Evolutionary conservation across 2,797 vertebrate species (phyloP), one percentile per base, ranked within the genome.

Genomic region (Chelon labrosus): DNA sequence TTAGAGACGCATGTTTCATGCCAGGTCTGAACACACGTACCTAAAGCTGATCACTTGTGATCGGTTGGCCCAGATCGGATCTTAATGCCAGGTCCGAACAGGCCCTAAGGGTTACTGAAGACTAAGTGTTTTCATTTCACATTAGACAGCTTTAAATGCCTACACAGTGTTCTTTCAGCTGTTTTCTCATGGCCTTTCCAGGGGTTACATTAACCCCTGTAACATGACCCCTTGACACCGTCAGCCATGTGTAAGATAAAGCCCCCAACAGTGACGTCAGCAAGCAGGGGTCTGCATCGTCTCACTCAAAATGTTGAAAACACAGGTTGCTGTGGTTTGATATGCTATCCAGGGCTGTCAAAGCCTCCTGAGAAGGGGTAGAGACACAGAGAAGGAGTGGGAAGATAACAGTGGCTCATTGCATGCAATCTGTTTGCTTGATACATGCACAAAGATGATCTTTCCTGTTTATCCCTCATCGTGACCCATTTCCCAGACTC

Each of bases 401-500:
- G 37, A 64, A 67, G 75, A 84, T 70, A 81, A 19, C 10, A 8
- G 51, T 16, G 10, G 17, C 47, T 62, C 25, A 53, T 44, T 66
- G 38, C 0, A 0, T 22, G 41, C 59, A 37, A 83, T 83, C 73
- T 76, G 27, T 75, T 27, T 31, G 65, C 56, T 61, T 76, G 59
- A 83, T 61, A 70, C 77, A 77, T 47, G 13, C 41, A 27, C 31
- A 52, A 51, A 80, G 68, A 79, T 56, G 60, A 79, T 68, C 67
- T 44, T 44, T 64, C 22, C 44, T 73, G 35, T 79, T 77, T 70
- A 47, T 64, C 71, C 37, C 27, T 59, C 22, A 10, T 56, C 38
- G 2, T 89, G 86, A 88, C 91, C 88, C 72, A 86, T 41, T 92
- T 91, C 83, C 78, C 70, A 84, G 70, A 63, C 64, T 79, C n/a